Percentiles rank a stretch among this genome's conserved stretches.
Conservation (phyloP, 1,140 invertebrate species). For the Polypedilum vanderplanki region DNA sequence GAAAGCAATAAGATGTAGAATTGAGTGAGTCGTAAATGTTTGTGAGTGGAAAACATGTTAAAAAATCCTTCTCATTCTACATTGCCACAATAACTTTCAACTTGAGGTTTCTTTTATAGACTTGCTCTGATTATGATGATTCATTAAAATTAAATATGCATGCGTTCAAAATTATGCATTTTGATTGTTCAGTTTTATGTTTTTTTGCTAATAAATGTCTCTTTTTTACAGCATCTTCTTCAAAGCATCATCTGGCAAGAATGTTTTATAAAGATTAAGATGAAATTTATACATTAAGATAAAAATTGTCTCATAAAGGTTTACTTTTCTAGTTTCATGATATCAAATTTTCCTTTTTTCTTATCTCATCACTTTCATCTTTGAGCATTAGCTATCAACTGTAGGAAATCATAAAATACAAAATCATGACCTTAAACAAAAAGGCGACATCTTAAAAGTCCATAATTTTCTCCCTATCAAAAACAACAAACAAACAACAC, state of each 20-base stretch:
- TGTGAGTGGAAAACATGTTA: background rate
- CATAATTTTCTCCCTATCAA: slow-evolving; percentile 23
- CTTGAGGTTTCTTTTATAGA: background rate
- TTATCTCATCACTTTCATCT: background rate
- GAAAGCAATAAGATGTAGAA: slow-evolving; percentile 9
- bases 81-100: background rate
- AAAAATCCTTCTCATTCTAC: background rate
- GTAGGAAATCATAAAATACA: slow-evolving; percentile 23
- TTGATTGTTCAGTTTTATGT: background rate
- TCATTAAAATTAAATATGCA: slow-evolving; percentile 25
- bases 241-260: no score
- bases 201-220: no score
- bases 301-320: no score
- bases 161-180: background rate
- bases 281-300: no score
- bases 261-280: no score
- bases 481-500: slow-evolving; percentile 12
- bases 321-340: no score
- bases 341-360: background rate
- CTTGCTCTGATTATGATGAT: slow-evolving; percentile 1
- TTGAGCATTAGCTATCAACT: slow-evolving; percentile 16
- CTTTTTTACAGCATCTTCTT: no score
- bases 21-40: background rate
- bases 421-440: slow-evolving; percentile 22
- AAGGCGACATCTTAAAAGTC: slow-evolving; percentile 23